phyloP scores from a whole-genome alignment of 1,140 invertebrate genomes.

The Drosophila pruinosa region DNA sequence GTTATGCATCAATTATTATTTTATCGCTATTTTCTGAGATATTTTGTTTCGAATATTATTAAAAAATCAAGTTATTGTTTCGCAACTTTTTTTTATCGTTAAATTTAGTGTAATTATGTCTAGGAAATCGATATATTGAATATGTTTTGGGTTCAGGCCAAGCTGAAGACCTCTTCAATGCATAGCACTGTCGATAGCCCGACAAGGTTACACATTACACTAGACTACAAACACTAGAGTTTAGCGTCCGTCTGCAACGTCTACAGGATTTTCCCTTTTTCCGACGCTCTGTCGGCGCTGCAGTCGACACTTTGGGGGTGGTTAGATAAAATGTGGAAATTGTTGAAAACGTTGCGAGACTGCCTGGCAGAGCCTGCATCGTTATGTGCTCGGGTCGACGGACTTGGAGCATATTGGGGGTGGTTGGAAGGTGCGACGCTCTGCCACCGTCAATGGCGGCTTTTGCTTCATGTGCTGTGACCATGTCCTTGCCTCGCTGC shows the following conservation, averaged over 20 bases:
- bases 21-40: too few relatives aligned
- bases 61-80: too few relatives aligned
- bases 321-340: slow-evolving; percentile 81
- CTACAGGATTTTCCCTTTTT: slow-evolving; percentile 70
- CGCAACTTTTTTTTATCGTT: neutral
- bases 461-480: slow-evolving; percentile 55
- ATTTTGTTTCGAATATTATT: too few relatives aligned
- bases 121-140: neutral
- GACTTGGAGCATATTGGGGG: slow-evolving; percentile 71
- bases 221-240: slow-evolving; percentile 50
- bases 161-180: neutral
- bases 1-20: too few relatives aligned
- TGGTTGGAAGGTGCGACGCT: slow-evolving; percentile 67
- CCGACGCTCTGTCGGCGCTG: slow-evolving; percentile 33
- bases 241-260: slow-evolving; percentile 46
- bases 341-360: slow-evolving; percentile 73
- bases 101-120: neutral
- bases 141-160: neutral
- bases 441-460: slow-evolving; percentile 52
- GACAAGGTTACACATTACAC: slow-evolving; percentile 61
- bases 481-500: slow-evolving; percentile 54
- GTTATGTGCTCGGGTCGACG: slow-evolving; percentile 78
- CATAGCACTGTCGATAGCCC: slow-evolving; percentile 23
- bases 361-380: slow-evolving; percentile 67
- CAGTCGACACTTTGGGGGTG: slow-evolving; percentile 79